A percentile compares a stretch with the other conserved stretches of the same genome.
Evolutionary conservation across 2,888 invertebrate genomes (phyloP).

Genomic region (Oasisia sp.): DNA sequence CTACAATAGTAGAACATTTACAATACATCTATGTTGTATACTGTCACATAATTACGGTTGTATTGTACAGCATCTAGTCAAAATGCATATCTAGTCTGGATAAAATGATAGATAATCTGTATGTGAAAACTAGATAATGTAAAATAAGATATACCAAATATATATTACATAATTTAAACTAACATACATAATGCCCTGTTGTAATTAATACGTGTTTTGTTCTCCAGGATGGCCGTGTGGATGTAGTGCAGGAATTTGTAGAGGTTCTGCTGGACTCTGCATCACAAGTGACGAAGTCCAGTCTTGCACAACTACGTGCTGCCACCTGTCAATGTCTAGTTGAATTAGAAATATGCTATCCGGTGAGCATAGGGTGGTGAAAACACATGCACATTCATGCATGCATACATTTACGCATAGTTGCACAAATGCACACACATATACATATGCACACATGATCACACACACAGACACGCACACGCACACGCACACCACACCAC

Average conservation of each 20-base stretch:
- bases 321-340: not conserved
- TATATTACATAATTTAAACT: too few species aligned
- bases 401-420: not conserved
- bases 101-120: too few species aligned
- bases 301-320: not conserved
- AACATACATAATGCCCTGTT: not conserved
- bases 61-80: too few species aligned
- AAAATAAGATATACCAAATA: too few species aligned
- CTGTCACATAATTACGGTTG: slow-evolving; percentile 19
- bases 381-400: not conserved
- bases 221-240: not conserved
- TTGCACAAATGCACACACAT: not conserved
- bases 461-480: not conserved
- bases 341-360: not conserved
- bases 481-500: not conserved
- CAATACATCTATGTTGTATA: slow-evolving; percentile 18
- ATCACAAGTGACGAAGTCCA: slow-evolving; percentile 38
- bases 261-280: slow-evolving; percentile 8
- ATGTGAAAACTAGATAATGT: too few species aligned
- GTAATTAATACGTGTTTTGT: slow-evolving; percentile 18
- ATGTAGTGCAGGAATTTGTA: not conserved
- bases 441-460: not conserved
- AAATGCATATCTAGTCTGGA: too few species aligned
- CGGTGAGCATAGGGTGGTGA: not conserved
- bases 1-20: not conserved